Base-by-base conservation (phyloP, 2,113 vertebrate genomes). In the Eulacestoma nigropectus region DNA sequence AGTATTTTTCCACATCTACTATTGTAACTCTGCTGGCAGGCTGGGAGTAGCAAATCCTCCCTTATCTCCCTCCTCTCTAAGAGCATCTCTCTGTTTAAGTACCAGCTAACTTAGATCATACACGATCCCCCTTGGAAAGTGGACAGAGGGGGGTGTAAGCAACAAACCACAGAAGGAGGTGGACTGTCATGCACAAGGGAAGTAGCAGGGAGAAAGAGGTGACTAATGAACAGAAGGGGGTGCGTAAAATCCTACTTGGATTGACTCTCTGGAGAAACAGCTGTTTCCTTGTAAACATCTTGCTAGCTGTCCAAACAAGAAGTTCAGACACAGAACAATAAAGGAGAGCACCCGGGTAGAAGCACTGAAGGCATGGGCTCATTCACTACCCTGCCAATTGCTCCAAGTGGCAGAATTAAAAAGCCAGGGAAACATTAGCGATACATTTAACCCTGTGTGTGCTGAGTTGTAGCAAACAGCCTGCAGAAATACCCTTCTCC, bases 221-320 rank as follows among this genome's bases (percentile, higher is more conserved):
- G 37, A 95, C 96, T 96, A 96, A 97, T 90, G 92, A 96, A 89
- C 92, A 97, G 93, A 93, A 96, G 75, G 79, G 95, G 94, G 82
- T 96, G 73, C 41, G 4, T 95, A 87, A 95, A 97, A 96, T 94
- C 94, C 94, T 96, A 46, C 91, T 97, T 95, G 96, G 97, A 97
- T 56, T 93, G 92, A 82, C 82, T 96, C 95, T 93, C 96, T 96
- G 76, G 92, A 95, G 96, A 96, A 96, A 91, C 94, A 96, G 95
- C 96, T 97, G 97, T 96, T 95, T 93, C 95, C 96, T 90, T 96
- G 90, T 97, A 97, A 97, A 97, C 94, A 96, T 96, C 95, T 97
- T 93, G 88, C 90, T 96, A 96, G 92, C 95, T 95, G 89, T 96
- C 96, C 97, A 97, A 97, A 96, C 93, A 97, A 95, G 90, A 94